phyloP scores from a whole-genome alignment of 2,113 vertebrate species.

The Planiliza haematocheilus region DNA sequence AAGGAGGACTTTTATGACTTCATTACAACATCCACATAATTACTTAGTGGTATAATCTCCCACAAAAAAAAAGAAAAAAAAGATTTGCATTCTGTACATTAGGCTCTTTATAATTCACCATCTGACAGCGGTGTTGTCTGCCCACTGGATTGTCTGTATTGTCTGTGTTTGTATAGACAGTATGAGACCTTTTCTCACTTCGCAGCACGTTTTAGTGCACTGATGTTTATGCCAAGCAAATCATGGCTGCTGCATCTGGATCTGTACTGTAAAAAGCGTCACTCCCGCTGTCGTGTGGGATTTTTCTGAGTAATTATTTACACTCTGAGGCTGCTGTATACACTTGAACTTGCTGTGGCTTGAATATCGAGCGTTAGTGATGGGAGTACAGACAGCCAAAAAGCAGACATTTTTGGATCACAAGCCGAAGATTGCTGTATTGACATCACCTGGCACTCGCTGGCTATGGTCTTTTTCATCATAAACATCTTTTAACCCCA shows the following conservation, averaged over 20 bases:
- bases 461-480: no score
- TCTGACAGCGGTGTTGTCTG: neutral
- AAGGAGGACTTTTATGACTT: constrained; percentile 17
- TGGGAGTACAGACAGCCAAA: neutral
- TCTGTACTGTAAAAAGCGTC: neutral
- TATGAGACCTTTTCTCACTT: neutral
- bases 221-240: neutral
- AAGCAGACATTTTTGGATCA: no score
- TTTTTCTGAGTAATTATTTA: neutral
- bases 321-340: neutral
- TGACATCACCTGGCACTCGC: neutral
- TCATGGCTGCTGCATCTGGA: neutral
- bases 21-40: constrained; percentile 4
- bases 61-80: neutral
- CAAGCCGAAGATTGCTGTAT: neutral
- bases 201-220: neutral
- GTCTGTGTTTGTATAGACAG: neutral
- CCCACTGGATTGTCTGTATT: neutral
- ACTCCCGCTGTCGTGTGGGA: neutral
- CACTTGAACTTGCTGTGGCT: neutral
- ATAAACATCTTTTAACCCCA: no score
- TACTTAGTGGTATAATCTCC: neutral
- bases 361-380: no score
- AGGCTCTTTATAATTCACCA: neutral
- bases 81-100: constrained; percentile 3